Conservation (phyloP, 2,888 invertebrate species). For the Pheosia gnoma region DNA sequence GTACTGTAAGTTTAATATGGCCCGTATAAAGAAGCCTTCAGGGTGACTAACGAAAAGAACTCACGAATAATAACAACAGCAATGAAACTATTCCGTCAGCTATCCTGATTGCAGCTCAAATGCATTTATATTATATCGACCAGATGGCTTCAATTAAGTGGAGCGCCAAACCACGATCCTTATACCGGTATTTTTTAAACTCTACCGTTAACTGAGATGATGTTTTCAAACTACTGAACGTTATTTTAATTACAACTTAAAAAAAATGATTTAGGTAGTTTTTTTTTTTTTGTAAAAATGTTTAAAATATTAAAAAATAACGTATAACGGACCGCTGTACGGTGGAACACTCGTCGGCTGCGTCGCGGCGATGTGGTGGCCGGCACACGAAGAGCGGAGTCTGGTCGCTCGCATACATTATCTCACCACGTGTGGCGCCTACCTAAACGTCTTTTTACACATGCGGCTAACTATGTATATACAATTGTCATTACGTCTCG, state of each 20-base stretch:
- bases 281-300: neutral
- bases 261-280: neutral
- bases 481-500: slow-evolving; percentile 78
- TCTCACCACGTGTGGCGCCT: slow-evolving; percentile 57
- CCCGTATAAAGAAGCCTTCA: slow-evolving; percentile 63
- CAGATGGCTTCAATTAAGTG: slow-evolving; percentile 75
- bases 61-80: slow-evolving; percentile 75
- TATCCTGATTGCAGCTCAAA: slow-evolving; percentile 77
- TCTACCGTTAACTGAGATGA: slow-evolving; percentile 13
- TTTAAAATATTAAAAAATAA: slow-evolving; percentile 13
- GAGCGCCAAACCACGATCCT: slow-evolving; percentile 46
- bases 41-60: slow-evolving; percentile 70
- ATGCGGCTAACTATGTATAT: slow-evolving; percentile 83
- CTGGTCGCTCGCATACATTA: slow-evolving; percentile 52
- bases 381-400: slow-evolving; percentile 35
- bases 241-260: neutral
- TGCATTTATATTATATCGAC: slow-evolving; percentile 80
- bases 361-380: slow-evolving; percentile 31
- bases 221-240: slow-evolving; percentile 1
- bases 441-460: slow-evolving; percentile 73
- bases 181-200: slow-evolving; percentile 40
- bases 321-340: slow-evolving; percentile 13
- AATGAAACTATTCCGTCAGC: slow-evolving; percentile 78
- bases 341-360: slow-evolving; percentile 29
- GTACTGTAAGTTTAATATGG: slow-evolving; percentile 41